phyloP scores from a whole-genome alignment of 2,113 vertebrate genomes.

The Gnathonemus longibarbis region DNA sequence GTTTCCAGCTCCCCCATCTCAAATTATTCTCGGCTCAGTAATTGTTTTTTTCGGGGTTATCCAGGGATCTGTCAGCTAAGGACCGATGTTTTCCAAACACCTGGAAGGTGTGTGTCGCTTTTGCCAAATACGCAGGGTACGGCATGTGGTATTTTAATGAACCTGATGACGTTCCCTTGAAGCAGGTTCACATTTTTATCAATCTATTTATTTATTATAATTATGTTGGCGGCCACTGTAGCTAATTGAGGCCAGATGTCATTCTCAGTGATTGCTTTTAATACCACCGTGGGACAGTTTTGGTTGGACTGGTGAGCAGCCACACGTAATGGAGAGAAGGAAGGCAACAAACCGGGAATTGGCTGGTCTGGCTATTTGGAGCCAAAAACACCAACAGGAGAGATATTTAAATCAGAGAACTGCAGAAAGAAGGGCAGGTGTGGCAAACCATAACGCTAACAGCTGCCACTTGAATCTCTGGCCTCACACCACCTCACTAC shows the following conservation, averaged over 20 bases:
- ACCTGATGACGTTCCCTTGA: background rate
- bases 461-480: background rate
- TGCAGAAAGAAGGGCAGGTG: background rate
- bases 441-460: background rate
- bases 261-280: background rate
- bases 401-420: background rate
- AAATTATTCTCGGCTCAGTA: slow-evolving; percentile 1
- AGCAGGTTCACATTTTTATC: background rate
- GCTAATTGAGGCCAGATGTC: background rate
- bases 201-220: background rate
- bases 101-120: background rate
- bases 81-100: slow-evolving; percentile 14
- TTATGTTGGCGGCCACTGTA: background rate
- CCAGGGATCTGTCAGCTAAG: background rate
- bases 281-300: background rate
- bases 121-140: background rate
- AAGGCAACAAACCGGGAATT: background rate
- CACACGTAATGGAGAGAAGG: background rate
- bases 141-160: background rate
- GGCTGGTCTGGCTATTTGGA: background rate
- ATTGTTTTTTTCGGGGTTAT: slow-evolving; percentile 11
- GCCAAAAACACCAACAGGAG: background rate
- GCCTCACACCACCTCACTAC: background rate
- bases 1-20: background rate
- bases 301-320: background rate